Evolutionary conservation across 2,888 invertebrate genomes (phyloP).

Genomic region (Pollenia griseotomentosa): DNA sequence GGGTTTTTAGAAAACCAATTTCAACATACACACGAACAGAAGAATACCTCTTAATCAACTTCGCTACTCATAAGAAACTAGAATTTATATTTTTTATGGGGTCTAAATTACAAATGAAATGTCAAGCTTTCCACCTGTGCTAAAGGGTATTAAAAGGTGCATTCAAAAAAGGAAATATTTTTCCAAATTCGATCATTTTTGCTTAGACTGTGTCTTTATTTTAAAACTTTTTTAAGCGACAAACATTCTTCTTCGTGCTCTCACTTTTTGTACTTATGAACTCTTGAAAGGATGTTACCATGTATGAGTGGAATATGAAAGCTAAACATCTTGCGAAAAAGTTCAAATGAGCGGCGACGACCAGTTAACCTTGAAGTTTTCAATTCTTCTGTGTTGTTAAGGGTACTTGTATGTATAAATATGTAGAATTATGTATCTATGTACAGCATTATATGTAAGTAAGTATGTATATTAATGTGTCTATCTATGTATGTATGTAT

Average conservation of each 20-base stretch:
- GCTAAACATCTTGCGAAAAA: constrained; percentile 76
- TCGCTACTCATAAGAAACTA: too few species aligned
- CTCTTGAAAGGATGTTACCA: constrained; percentile 50
- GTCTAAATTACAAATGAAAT: too few species aligned
- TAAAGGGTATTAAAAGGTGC: too few species aligned
- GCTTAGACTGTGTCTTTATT: too few species aligned
- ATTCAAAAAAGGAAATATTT: too few species aligned
- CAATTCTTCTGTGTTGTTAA: constrained; percentile 51
- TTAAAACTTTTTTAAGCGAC: too few species aligned
- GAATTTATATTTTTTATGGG: too few species aligned
- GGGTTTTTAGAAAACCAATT: too few species aligned
- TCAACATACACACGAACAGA: too few species aligned
- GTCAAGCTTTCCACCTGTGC: too few species aligned
- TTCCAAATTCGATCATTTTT: too few species aligned
- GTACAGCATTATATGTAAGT: constrained; percentile 14
- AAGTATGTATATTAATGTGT: neutral
- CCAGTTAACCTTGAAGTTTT: constrained; percentile 82
- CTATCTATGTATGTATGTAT: constrained; percentile 14
- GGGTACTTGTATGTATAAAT: constrained; percentile 24
- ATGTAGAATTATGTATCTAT: constrained; percentile 4
- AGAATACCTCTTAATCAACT: too few species aligned
- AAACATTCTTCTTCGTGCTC: constrained; percentile 24
- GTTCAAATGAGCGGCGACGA: constrained; percentile 80
- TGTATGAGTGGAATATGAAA: constrained; percentile 71
- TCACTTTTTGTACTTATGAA: constrained; percentile 54